Base-by-base conservation (phyloP, 2,888 invertebrate species). In the Metellina segmentata region DNA sequence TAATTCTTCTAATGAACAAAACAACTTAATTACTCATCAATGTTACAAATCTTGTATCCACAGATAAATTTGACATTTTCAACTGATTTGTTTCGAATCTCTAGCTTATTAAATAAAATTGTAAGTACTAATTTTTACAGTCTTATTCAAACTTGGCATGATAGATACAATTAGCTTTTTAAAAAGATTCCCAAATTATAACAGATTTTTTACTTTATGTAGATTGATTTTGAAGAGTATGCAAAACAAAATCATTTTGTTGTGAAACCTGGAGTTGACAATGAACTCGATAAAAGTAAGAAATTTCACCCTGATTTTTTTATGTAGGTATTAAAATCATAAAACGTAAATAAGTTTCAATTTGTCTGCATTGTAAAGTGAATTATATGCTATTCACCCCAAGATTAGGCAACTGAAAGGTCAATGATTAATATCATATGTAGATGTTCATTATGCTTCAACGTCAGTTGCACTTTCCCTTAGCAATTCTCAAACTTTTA, bases 251-350 rank as follows among this genome's bases (percentile, higher is more conserved):
- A 96, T 69, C 96, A 97, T 94, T 97, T 98, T 94, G 96, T 96
- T 0, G 97, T 98, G 0, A 97, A 97, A 94, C 95, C 96, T 49
- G 97, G 97, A 82, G 96, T 98, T 4, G 97, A 98, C 94, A 95
- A 96, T 4, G 96, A 96, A 93, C 95, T 98, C 77, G 98, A 98
- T 94, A 96, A 96, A 94, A 96, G 95, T 95, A 94, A 85, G 79
- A n/a, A 34, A 11, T 20, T 34, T 34, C 34, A 2, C 34, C 34
- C 34, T 34, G n/a, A 34, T 34, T 34, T 34, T 34, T 34, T 34
- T 34, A 34, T n/a, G n/a, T n/a, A n/a, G n/a, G n/a, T n/a, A n/a
- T n/a, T n/a, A n/a, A n/a, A n/a, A n/a, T n/a, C n/a, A n/a, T n/a
- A n/a, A n/a, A n/a, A n/a, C n/a, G n/a, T 4, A 34, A 34, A 34